A percentile compares a stretch with the other conserved stretches of the same genome.
These are phyloP conservation scores for Tragopan temminckii DNA, from an alignment of 2,797 vertebrate genomes.

Conservation along the genomic window DNA sequence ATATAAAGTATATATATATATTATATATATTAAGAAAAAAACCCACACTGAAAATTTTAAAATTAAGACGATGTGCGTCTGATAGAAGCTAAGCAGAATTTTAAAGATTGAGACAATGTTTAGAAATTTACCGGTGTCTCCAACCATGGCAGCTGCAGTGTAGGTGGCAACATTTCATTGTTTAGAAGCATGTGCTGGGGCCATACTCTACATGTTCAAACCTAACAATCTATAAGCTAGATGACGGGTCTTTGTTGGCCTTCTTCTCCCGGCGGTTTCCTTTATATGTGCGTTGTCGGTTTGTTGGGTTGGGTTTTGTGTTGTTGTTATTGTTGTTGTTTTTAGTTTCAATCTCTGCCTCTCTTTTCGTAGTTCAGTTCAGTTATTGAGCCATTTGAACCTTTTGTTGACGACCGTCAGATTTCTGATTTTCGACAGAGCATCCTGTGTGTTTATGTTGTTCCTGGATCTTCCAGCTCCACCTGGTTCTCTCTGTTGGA, in stretches of 20 bases:
- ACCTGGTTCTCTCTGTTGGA: neutral
- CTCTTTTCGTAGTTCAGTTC: conserved; percentile 25
- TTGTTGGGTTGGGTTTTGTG: neutral
- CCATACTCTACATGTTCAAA: conserved; percentile 74
- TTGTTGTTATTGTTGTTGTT: conserved; percentile 6
- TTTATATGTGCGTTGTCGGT: neutral
- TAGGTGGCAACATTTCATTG: conserved; percentile 78
- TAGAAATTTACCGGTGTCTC: conserved; percentile 75
- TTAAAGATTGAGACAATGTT: conserved; percentile 75
- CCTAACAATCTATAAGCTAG: conserved; percentile 77
- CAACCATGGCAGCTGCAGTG: conserved; percentile 82
- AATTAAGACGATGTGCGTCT: conserved; percentile 73
- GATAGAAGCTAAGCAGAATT: conserved; percentile 81
- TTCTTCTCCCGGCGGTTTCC: conserved; percentile 53
- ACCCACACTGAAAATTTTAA: conserved; percentile 83
- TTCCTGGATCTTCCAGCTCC: neutral
- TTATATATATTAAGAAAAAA: conserved; percentile 79
- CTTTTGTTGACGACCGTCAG: conserved; percentile 1
- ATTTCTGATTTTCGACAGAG: conserved; percentile 6
- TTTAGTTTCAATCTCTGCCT: conserved; percentile 42
- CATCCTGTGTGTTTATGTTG: neutral
- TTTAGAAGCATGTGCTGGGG: conserved; percentile 76
- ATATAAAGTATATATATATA: conserved; percentile 83
- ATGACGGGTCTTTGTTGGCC: conserved; percentile 76
- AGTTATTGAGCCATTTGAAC: conserved; percentile 71